These are phyloP conservation scores for Rhombomys opimus DNA, from an alignment of 2,113 vertebrate species.

Conservation along the genomic window DNA sequence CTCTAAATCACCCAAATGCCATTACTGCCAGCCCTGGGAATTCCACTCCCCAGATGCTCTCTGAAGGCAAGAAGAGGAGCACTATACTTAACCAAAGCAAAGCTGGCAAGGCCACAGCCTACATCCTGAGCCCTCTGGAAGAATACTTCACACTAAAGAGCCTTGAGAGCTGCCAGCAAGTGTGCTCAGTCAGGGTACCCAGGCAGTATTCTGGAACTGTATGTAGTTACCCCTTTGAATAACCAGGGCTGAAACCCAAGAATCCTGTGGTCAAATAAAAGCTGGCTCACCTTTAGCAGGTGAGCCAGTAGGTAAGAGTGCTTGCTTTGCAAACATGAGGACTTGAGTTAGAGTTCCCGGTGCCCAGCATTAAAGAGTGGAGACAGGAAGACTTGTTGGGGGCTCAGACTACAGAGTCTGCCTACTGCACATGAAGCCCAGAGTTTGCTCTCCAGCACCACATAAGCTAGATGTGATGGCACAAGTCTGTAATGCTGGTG, in stretches of 20 bases:
- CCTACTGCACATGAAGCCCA: background rate
- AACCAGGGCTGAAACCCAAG: background rate
- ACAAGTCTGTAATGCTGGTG: background rate
- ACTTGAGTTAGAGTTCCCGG: background rate
- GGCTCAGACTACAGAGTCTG: background rate
- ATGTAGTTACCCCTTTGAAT: background rate
- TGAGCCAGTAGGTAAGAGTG: background rate
- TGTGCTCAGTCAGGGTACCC: background rate
- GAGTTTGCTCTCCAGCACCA: background rate
- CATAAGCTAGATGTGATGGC: background rate
- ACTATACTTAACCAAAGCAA: background rate
- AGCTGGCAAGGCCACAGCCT: background rate
- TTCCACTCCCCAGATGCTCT: background rate
- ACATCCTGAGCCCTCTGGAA: background rate
- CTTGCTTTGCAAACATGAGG: background rate
- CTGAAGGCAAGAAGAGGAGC: background rate
- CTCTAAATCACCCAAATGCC: constrained; percentile 12
- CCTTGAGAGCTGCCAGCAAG: background rate
- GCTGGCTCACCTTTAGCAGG: background rate
- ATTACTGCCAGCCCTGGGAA: constrained; percentile 6
- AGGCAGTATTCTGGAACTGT: background rate
- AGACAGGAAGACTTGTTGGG: background rate
- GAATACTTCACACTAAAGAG: background rate
- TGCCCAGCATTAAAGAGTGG: background rate
- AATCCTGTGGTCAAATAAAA: constrained; percentile 2